Percentiles rank a stretch among this genome's conserved stretches.
These are phyloP conservation scores for Odontamblyopus rebecca DNA, from an alignment of 2,797 vertebrate genomes.

Conservation along the genomic window DNA sequence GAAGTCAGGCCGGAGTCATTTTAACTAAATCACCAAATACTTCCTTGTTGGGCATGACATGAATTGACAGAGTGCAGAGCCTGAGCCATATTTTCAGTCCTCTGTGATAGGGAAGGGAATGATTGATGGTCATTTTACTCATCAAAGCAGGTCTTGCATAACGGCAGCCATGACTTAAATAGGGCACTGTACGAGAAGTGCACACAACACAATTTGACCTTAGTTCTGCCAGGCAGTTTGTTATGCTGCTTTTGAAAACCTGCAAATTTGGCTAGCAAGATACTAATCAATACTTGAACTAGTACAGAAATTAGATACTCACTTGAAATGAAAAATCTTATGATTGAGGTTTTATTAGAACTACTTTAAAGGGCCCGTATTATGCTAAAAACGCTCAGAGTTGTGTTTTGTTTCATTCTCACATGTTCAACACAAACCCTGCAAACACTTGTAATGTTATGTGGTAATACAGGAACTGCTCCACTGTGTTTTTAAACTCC, in stretches of 20 bases:
- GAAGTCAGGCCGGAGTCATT: constrained; percentile 12
- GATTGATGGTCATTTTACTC: constrained; percentile 27
- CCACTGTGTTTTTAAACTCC: no score
- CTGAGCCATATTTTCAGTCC: constrained; percentile 14
- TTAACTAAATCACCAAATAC: constrained; percentile 18
- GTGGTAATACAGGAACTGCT: no score
- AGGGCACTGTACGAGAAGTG: constrained; percentile 17
- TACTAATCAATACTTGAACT: no score
- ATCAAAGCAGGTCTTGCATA: constrained; percentile 26
- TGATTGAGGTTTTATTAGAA: no score
- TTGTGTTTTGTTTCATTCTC: no score
- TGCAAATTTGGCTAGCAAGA: neutral
- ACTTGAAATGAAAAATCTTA: no score
- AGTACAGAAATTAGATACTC: no score
- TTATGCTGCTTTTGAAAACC: neutral
- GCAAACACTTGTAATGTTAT: no score
- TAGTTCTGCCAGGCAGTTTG: constrained; percentile 28
- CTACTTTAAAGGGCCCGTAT: no score
- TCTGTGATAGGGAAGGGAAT: constrained; percentile 15
- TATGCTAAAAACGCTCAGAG: no score
- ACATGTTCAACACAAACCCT: no score
- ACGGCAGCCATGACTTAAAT: constrained; percentile 28
- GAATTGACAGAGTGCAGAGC: constrained; percentile 25
- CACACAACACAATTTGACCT: constrained; percentile 39
- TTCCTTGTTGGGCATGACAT: constrained; percentile 24